phyloP scores from a whole-genome alignment of 2,113 vertebrate genomes.

The Notiomystis cincta region DNA sequence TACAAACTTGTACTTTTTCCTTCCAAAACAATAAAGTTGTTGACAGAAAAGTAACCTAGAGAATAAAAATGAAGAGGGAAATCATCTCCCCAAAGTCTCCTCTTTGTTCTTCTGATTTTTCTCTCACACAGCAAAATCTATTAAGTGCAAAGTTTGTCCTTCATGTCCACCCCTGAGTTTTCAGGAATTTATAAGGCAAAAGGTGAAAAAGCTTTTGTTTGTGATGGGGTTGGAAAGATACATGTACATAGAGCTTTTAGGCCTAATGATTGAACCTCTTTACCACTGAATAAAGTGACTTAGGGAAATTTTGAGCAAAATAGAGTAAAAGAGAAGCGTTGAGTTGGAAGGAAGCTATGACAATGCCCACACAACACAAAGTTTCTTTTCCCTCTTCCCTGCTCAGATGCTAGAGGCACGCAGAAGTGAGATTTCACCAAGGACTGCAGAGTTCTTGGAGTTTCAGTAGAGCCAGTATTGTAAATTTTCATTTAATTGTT shows the following conservation, averaged over 20 bases:
- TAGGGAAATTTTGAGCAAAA: not conserved
- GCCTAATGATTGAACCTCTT: not conserved
- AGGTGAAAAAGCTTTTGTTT: not conserved
- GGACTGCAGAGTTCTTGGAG: not conserved
- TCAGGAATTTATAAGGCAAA: not conserved
- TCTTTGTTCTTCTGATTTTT: not conserved
- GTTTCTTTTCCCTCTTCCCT: not conserved
- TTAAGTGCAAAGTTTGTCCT: not conserved
- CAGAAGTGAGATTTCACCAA: not conserved
- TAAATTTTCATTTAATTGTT: not conserved
- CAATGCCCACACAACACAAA: accelerated
- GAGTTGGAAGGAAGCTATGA: not conserved
- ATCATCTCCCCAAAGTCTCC: not conserved
- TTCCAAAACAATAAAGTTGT: not conserved
- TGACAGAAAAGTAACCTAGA: not conserved
- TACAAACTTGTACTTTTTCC: not conserved
- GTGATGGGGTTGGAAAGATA: not conserved
- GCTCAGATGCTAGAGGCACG: not conserved
- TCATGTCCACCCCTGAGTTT: not conserved
- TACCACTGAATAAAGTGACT: not conserved
- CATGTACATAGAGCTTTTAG: accelerated
- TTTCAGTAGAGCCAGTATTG: not conserved
- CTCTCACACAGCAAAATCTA: not conserved
- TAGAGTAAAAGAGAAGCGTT: accelerated
- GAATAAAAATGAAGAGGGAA: not conserved